Evolutionary conservation across 2,797 vertebrate genomes (phyloP).

Genomic region (Urophycis tenuis): DNA sequence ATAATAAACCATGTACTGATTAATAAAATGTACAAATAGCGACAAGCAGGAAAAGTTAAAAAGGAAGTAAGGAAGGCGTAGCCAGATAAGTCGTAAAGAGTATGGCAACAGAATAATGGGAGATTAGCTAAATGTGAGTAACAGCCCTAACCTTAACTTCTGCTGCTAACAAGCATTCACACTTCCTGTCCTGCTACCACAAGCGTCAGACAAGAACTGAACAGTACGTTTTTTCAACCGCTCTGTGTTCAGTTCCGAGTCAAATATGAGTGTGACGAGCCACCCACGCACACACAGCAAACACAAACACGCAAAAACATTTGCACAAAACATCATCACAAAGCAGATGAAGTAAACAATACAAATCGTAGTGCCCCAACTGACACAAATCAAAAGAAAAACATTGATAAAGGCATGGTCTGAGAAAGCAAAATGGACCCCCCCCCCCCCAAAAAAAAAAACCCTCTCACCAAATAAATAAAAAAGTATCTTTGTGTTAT

Average conservation of each 20-base stretch:
- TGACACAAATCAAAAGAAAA: too few relatives aligned
- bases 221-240: neutral
- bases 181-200: neutral
- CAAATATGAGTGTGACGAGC: neutral
- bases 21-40: neutral
- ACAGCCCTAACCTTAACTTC: neutral
- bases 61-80: neutral
- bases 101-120: neutral
- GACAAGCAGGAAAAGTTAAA: neutral
- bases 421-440: neutral
- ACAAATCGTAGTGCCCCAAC: too few relatives aligned
- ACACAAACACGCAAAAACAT: too few relatives aligned
- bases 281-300: neutral
- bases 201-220: neutral
- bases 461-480: too few relatives aligned
- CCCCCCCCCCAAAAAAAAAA: too few relatives aligned
- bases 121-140: neutral
- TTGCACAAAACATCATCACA: too few relatives aligned
- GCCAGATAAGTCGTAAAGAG: neutral
- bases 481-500: too few relatives aligned
- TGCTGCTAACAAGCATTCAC: neutral
- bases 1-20: neutral
- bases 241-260: neutral
- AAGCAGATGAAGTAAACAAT: too few relatives aligned
- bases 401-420: neutral